Evolutionary conservation across 2,113 vertebrate genomes (phyloP).

Genomic region (Empidonax traillii): DNA sequence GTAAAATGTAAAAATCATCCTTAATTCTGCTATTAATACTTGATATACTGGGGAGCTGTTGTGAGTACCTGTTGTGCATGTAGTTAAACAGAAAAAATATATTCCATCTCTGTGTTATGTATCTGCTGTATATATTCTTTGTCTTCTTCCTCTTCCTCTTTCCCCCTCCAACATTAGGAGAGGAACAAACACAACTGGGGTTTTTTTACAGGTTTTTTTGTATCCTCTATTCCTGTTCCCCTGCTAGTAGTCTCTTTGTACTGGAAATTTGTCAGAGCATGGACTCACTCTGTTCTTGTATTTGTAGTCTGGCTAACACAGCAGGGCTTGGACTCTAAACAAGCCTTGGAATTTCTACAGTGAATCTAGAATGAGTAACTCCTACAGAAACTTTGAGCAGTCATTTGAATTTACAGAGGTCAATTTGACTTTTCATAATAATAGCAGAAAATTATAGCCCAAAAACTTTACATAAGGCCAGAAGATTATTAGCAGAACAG

Average conservation of each 20-base stretch:
- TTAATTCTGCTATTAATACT: not conserved
- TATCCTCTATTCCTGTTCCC: not conserved
- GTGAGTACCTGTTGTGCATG: not conserved
- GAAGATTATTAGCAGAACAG: not conserved
- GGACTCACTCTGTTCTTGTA: not conserved
- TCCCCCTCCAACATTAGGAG: not conserved
- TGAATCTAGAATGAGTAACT: not conserved
- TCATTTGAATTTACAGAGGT: not conserved
- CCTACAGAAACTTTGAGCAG: not conserved
- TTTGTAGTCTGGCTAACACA: not conserved
- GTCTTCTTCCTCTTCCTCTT: not conserved
- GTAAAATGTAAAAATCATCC: not conserved
- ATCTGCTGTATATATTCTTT: not conserved
- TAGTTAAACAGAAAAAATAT: not conserved
- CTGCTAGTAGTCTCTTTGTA: not conserved
- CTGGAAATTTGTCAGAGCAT: not conserved
- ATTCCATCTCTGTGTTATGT: not conserved
- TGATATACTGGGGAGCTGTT: not conserved
- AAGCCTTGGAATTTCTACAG: not conserved
- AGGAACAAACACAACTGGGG: not conserved
- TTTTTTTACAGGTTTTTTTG: not conserved
- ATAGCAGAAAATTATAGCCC: not conserved
- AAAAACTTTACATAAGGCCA: not conserved
- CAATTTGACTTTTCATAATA: not conserved
- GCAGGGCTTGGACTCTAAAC: not conserved